Conservation (phyloP, 2,113 vertebrate genomes). For the Phocoena sinus region DNA sequence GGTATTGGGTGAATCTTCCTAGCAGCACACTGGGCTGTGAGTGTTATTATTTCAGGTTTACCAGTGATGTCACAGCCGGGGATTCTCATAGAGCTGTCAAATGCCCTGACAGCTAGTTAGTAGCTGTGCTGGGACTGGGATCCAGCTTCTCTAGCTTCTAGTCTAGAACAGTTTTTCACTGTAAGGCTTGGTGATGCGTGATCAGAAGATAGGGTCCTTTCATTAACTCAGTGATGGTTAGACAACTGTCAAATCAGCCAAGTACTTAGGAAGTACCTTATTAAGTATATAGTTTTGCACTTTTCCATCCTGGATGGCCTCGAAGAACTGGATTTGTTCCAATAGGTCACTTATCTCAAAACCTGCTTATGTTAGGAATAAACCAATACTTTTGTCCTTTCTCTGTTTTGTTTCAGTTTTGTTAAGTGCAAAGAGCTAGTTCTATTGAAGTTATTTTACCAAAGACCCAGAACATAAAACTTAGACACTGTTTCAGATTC, state of each 20-base stretch:
- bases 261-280: background rate
- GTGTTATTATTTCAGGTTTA: background rate
- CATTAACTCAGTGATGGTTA: background rate
- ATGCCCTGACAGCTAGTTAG: background rate
- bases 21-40: background rate
- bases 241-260: background rate
- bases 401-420: background rate
- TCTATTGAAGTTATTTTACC: background rate
- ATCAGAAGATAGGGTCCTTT: background rate
- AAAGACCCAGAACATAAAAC: background rate
- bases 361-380: background rate
- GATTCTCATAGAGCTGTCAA: background rate
- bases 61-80: too few species aligned
- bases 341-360: background rate
- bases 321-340: background rate
- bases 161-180: background rate
- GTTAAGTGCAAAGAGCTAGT: background rate
- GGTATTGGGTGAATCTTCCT: background rate
- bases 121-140: background rate
- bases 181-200: background rate
- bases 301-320: background rate
- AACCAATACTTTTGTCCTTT: background rate
- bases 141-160: background rate
- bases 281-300: background rate
- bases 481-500: background rate